Percentiles rank a stretch among this genome's conserved stretches.
Evolutionary conservation across 2,113 vertebrate genomes (phyloP).

Genomic region (Cacatua alba): DNA sequence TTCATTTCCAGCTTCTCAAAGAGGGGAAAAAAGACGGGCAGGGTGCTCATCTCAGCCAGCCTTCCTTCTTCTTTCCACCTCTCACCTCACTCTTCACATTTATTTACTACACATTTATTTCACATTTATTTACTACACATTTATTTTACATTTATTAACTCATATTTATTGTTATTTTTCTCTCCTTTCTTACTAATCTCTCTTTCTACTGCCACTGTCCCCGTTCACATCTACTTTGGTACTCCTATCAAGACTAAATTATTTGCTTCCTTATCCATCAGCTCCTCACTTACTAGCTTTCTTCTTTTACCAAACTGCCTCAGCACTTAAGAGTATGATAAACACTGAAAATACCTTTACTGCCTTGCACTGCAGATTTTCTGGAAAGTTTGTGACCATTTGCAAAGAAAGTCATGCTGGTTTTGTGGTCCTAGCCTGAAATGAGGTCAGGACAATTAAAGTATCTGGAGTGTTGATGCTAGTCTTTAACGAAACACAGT

Average conservation of each 20-base stretch:
- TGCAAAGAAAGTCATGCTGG: not conserved
- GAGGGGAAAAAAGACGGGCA: not conserved
- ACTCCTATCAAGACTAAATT: not conserved
- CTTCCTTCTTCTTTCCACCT: not conserved
- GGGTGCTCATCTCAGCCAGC: not conserved
- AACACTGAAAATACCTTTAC: not conserved
- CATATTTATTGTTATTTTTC: not conserved
- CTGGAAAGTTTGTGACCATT: not conserved
- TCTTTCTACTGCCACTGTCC: not conserved
- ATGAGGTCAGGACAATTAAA: accelerated
- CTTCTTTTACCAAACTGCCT: not conserved
- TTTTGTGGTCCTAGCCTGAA: not conserved
- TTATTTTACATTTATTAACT: not conserved
- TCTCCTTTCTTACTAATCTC: not conserved
- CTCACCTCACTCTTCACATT: not conserved
- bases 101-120: not conserved
- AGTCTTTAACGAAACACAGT: not conserved
- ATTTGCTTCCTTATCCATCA: not conserved
- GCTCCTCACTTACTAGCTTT: not conserved
- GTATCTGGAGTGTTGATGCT: not conserved
- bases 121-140: too few relatives aligned
- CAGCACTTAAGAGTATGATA: not conserved
- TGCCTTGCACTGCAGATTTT: not conserved
- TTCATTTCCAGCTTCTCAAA: not conserved
- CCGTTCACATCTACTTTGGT: not conserved